Evolutionary conservation across 2,888 invertebrate genomes (phyloP), one percentile per base, ranked within the genome.

Genomic region (Dermolepida albohirtum): DNA sequence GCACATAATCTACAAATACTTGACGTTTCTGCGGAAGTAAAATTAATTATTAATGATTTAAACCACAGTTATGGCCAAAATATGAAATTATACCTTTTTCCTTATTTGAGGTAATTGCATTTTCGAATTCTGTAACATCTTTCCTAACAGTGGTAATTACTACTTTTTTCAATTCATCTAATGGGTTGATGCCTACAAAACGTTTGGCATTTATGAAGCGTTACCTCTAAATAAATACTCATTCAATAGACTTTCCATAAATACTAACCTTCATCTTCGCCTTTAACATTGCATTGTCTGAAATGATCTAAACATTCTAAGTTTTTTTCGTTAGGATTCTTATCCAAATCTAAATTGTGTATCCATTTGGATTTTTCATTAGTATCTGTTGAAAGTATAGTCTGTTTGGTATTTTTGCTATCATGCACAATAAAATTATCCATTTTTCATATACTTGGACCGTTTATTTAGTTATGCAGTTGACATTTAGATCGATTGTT

Each of bases 281-380:
- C 63, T 27, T 68, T 57, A 29, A 57, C 66, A 39, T 66, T 59
- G 17, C 40, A 40, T 39, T 50, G 49, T 17, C 67, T 27, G 67
- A 81, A 80, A 75, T 81, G 81, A 64, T 77, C 74, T 66, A 79
- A 74, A 74, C 81, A 81, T 16, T 80, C 73, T 67, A 80, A 78
- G 67, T 77, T 77, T 40, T 22, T 71, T 66, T 14, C 76, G 72
- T 34, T 66, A 57, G 54, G 68, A 64, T 51, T 22, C 62, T 74
- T 66, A 44, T 67, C 66, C 11, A 80, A 67, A 49, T 76, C 70
- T 43, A 81, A 74, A 50, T 70, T 72, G 39, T 78, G 71, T 12
- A 79, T 66, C 79, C 80, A 80, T 69, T 74, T 74, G 52, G 74
- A 70, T 68, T 70, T 76, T n/a, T 71, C 57, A 43, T 75, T 73